Percentiles rank a stretch among this genome's conserved stretches.
phyloP scores from a whole-genome alignment of 2,888 invertebrate species.

The Lordiphosa andalusiaca region DNA sequence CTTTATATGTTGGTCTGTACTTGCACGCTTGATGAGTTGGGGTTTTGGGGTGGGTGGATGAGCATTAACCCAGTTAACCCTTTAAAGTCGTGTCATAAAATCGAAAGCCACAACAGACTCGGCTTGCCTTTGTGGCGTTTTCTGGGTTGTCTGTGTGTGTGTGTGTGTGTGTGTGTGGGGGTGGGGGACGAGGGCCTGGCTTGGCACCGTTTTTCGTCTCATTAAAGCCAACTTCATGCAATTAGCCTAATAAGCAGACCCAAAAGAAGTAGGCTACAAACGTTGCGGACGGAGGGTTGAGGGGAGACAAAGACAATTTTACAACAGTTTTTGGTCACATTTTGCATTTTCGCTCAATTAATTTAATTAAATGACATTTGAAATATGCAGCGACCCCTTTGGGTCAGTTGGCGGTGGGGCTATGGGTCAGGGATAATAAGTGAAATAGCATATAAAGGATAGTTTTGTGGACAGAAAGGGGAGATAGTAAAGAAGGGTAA shows the following conservation, averaged over 20 bases:
- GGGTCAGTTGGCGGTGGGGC: constrained; percentile 5
- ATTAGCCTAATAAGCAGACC: constrained; percentile 69
- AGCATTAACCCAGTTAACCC: constrained; percentile 75
- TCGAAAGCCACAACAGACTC: constrained; percentile 52
- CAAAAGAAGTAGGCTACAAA: constrained; percentile 44
- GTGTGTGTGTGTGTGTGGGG: too few relatives aligned
- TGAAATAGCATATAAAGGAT: too few relatives aligned
- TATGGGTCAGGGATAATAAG: too few relatives aligned
- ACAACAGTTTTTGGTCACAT: constrained; percentile 52
- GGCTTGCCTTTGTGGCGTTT: constrained; percentile 53
- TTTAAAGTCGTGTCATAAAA: constrained; percentile 73
- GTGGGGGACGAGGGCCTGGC: constrained; percentile 36
- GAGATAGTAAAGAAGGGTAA: too few relatives aligned
- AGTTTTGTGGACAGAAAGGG: too few relatives aligned
- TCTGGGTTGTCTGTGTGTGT: constrained; percentile 1
- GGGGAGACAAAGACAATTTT: constrained; percentile 19
- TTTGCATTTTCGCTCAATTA: constrained; percentile 66
- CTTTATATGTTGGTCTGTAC: constrained; percentile 10
- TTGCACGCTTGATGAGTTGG: constrained; percentile 35
- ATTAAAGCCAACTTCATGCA: constrained; percentile 73
- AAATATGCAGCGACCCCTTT: constrained; percentile 36
- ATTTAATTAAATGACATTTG: constrained; percentile 60
- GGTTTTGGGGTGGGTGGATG: too few relatives aligned
- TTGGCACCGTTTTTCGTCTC: constrained; percentile 68
- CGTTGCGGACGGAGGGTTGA: constrained; percentile 3